These are phyloP conservation scores for Helicoverpa armigera DNA, from an alignment of 1,140 invertebrate genomes.

Conservation along the genomic window DNA sequence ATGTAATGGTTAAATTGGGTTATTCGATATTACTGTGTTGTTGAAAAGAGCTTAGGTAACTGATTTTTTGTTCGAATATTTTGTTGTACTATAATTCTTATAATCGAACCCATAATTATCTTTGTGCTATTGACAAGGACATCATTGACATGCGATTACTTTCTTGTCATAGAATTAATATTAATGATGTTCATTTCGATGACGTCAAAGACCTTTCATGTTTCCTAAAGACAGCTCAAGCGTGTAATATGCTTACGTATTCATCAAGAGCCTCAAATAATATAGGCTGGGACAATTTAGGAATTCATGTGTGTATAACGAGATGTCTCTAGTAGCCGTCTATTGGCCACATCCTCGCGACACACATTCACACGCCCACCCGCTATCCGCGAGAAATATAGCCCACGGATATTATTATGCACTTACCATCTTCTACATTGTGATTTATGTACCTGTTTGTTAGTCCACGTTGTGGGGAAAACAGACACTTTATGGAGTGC, in stretches of 20 bases:
- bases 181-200: not conserved
- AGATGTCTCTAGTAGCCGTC: slow-evolving; percentile 23
- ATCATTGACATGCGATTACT: no score
- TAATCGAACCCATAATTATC: no score
- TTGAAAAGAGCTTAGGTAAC: no score
- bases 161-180: not conserved
- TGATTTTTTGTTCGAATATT: no score
- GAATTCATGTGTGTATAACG: slow-evolving; percentile 32
- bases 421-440: slow-evolving; percentile 36
- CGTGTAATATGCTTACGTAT: not conserved
- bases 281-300: slow-evolving; percentile 18
- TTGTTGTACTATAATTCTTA: no score
- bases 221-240: not conserved
- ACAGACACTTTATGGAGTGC: not conserved
- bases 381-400: slow-evolving; percentile 50
- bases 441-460: slow-evolving; percentile 44
- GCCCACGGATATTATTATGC: slow-evolving; percentile 44
- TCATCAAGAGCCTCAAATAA: slow-evolving; percentile 20
- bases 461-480: not conserved
- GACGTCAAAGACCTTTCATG: slow-evolving; percentile 1
- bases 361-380: slow-evolving; percentile 64
- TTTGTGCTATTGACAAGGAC: no score
- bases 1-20: no score
- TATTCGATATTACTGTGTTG: no score
- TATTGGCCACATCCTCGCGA: slow-evolving; percentile 58